Percentiles rank a stretch among this genome's conserved stretches.
phyloP scores from a whole-genome alignment of 2,797 vertebrate genomes.

The Naso thynnoides region DNA sequence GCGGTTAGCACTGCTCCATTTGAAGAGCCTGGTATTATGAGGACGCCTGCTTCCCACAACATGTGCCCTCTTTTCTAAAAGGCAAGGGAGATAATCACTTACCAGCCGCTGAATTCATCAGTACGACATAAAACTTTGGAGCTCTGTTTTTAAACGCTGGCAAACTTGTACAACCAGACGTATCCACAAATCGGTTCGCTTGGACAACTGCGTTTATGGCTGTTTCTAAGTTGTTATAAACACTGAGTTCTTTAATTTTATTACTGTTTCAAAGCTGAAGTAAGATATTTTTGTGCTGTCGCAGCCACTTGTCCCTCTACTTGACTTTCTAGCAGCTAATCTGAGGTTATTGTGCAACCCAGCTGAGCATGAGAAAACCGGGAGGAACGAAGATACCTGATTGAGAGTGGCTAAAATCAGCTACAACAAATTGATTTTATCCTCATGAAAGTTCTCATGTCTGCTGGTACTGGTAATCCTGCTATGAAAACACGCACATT shows the following conservation, averaged over 20 bases:
- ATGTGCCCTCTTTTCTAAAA: slow-evolving; percentile 63
- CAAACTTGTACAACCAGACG: slow-evolving; percentile 16
- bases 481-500: slow-evolving; percentile 77
- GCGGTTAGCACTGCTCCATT: slow-evolving; percentile 70
- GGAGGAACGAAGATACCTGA: slow-evolving; percentile 52
- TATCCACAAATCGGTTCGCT: slow-evolving; percentile 30
- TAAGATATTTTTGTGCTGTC: slow-evolving; percentile 6
- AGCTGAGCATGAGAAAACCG: slow-evolving; percentile 62
- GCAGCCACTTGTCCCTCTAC: slow-evolving; percentile 2
- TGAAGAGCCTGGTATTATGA: slow-evolving; percentile 57
- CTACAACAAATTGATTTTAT: slow-evolving; percentile 81
- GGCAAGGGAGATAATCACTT: slow-evolving; percentile 54
- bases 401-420: slow-evolving; percentile 59
- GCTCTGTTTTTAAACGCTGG: slow-evolving; percentile 15
- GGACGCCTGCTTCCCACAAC: slow-evolving; percentile 64
- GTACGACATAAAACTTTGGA: slow-evolving; percentile 34
- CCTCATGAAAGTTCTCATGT: slow-evolving; percentile 77
- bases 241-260: slow-evolving; percentile 9
- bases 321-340: slow-evolving; percentile 7
- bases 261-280: slow-evolving; percentile 14
- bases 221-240: slow-evolving; percentile 1
- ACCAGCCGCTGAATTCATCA: slow-evolving; percentile 49
- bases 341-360: slow-evolving; percentile 43
- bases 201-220: neutral
- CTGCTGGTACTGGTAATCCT: slow-evolving; percentile 77